Evolutionary conservation across 2,797 vertebrate species (phyloP), one percentile per base, ranked within the genome.

Genomic region (Phalanger gymnotis): DNA sequence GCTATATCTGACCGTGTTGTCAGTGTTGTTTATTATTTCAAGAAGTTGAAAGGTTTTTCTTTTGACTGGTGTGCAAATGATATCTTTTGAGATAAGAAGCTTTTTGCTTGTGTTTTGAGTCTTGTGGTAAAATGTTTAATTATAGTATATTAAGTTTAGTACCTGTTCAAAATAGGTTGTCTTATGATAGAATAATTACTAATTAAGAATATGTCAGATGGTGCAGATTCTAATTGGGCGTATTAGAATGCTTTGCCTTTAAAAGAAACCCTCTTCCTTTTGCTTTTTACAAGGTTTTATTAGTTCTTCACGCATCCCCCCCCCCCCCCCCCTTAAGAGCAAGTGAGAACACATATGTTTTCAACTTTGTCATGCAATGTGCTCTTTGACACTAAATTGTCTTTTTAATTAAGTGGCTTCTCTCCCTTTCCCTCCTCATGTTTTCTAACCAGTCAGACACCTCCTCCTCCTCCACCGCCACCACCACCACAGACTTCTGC

Each of bases 401-500:
- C 34, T 96, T 96, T 73, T 97, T 98, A 96, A 97, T 94, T 93
- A 51, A 53, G 7, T 87, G 54, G n/a, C 58, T 97, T 94, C 52
- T 73, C 40, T 95, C 56, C 66, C 90, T 66, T 57, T 98, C 54
- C 92, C 96, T 97, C 58, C 97, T 96, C 92, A 51, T 19, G 52
- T 97, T 95, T 81, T 97, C 93, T 91, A 92, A 2, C 90, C 96
- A 99, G 98, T 96, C 98, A 99, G 98, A 99, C 99, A 94, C 90
- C 90, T 14, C 53, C 90, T 54, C 73, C 73, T 47, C 73, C 73
- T 3, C 73, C 73, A 12, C 73, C 73, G 12, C 73, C 73, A 87
- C 73, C 73, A 51, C 73, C 73, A 51, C 73, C 73, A n/a, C 99
- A 99, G 98, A 99, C 99, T 98, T 99, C 99, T 97, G 99, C 99